Conservation (phyloP, 2,113 vertebrate species). For the Tyrannus savana region DNA sequence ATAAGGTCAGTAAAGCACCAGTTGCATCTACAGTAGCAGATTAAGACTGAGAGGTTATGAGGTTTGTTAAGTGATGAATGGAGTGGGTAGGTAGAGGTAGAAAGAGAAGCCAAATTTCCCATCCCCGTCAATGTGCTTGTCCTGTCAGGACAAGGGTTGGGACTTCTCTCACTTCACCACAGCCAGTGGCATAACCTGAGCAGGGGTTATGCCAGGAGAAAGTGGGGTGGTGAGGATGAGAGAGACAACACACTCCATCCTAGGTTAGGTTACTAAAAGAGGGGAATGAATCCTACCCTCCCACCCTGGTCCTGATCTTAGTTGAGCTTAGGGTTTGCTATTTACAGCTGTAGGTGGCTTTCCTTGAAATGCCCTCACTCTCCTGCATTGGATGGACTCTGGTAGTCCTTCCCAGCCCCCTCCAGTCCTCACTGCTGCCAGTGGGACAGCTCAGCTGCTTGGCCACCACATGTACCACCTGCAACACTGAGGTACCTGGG, state of each 20-base stretch:
- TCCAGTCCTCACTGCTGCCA: fast-evolving
- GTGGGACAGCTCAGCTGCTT: not conserved
- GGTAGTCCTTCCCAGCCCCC: fast-evolving
- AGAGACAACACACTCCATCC: not conserved
- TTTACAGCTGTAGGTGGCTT: not conserved
- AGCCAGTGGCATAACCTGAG: not conserved
- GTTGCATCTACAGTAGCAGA: not conserved
- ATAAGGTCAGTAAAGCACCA: not conserved
- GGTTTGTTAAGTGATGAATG: not conserved
- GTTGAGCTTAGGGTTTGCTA: not conserved
- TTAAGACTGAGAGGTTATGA: not conserved
- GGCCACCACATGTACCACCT: not conserved
- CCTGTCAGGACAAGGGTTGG: not conserved
- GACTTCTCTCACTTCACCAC: not conserved
- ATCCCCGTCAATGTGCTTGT: not conserved
- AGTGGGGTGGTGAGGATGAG: not conserved
- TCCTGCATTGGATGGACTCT: not conserved
- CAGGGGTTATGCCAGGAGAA: not conserved
- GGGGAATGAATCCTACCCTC: not conserved
- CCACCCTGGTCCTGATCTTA: not conserved
- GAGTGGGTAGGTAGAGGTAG: not conserved
- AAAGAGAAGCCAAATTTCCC: not conserved
- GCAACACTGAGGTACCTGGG: not conserved
- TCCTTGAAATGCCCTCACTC: not conserved
- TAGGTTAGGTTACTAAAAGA: not conserved